phyloP scores from a whole-genome alignment of 2,113 vertebrate genomes.

The Phycodurus eques region DNA sequence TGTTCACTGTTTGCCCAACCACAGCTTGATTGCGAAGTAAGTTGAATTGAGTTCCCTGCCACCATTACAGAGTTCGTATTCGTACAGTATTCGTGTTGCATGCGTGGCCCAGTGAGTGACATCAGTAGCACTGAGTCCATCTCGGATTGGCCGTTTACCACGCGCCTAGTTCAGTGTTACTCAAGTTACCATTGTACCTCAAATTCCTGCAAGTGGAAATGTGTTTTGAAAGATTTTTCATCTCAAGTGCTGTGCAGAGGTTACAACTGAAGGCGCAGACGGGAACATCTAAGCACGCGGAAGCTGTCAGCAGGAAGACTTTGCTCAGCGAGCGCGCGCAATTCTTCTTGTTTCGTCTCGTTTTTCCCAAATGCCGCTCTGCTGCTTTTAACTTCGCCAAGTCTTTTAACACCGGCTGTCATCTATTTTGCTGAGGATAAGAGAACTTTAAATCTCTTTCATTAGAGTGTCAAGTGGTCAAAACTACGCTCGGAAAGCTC shows the following conservation, averaged over 20 bases:
- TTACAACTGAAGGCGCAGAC: background rate
- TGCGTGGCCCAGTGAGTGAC: too few relatives aligned
- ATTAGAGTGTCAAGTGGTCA: slow-evolving; percentile 40
- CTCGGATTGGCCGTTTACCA: too few relatives aligned
- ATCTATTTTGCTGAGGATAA: slow-evolving; percentile 63
- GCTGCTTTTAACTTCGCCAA: slow-evolving; percentile 13
- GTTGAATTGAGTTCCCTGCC: too few relatives aligned
- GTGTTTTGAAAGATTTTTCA: background rate
- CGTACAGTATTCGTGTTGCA: too few relatives aligned
- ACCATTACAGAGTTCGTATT: too few relatives aligned
- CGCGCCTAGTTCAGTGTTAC: too few relatives aligned
- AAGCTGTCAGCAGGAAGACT: slow-evolving; percentile 47
- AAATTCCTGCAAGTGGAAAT: background rate
- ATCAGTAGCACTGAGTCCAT: too few relatives aligned
- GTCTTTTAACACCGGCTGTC: slow-evolving; percentile 53
- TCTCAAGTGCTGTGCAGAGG: background rate
- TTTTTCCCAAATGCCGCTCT: slow-evolving; percentile 23
- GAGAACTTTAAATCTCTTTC: slow-evolving; percentile 49
- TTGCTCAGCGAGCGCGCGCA: slow-evolving; percentile 15
- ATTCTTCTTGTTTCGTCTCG: slow-evolving; percentile 17
- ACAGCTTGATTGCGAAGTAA: too few relatives aligned
- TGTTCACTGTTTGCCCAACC: too few relatives aligned
- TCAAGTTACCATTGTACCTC: too few relatives aligned
- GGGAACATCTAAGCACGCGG: slow-evolving; percentile 30
- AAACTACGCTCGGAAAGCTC: slow-evolving; percentile 40